Evolutionary conservation across 1,140 invertebrate genomes (phyloP).

Genomic region (Luehdorfia chinensis): DNA sequence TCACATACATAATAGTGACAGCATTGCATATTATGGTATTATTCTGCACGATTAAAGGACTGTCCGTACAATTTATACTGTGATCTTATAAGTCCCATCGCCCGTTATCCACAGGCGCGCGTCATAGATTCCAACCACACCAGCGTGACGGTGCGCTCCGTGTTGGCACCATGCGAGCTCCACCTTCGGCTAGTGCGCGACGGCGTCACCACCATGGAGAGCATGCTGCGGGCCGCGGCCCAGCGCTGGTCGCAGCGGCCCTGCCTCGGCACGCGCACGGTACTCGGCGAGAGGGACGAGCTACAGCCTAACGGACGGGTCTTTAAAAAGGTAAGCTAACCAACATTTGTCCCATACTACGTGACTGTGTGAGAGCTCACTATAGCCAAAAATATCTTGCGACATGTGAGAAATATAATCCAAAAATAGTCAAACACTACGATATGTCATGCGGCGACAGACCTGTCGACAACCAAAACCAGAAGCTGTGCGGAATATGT

Average conservation of each 20-base stretch:
- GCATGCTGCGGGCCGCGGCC: slow-evolving; percentile 88
- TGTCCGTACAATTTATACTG: too few species aligned
- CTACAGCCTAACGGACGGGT: slow-evolving; percentile 94
- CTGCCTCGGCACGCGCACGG: slow-evolving; percentile 93
- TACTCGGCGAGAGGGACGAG: slow-evolving; percentile 96
- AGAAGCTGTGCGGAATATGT: not conserved
- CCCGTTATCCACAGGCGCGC: too few species aligned
- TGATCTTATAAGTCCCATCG: too few species aligned
- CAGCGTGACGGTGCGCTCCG: slow-evolving; percentile 84
- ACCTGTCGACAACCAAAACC: too few species aligned
- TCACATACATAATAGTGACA: too few species aligned
- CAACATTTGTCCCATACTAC: not conserved
- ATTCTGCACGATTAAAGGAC: too few species aligned
- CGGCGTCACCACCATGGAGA: slow-evolving; percentile 91
- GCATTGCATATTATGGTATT: too few species aligned
- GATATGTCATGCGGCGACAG: too few species aligned
- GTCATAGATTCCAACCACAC: slow-evolving; percentile 53
- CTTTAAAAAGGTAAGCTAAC: slow-evolving; percentile 91
- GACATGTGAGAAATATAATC: too few species aligned
- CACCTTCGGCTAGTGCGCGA: slow-evolving; percentile 85
- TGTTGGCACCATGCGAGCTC: slow-evolving; percentile 81
- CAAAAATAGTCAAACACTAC: too few species aligned
- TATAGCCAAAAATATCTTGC: too few species aligned
- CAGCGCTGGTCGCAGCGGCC: slow-evolving; percentile 83
- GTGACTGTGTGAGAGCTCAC: too few species aligned